These are phyloP conservation scores for Dioctria rufipes DNA, from an alignment of 2,888 invertebrate genomes.

Conservation along the genomic window DNA sequence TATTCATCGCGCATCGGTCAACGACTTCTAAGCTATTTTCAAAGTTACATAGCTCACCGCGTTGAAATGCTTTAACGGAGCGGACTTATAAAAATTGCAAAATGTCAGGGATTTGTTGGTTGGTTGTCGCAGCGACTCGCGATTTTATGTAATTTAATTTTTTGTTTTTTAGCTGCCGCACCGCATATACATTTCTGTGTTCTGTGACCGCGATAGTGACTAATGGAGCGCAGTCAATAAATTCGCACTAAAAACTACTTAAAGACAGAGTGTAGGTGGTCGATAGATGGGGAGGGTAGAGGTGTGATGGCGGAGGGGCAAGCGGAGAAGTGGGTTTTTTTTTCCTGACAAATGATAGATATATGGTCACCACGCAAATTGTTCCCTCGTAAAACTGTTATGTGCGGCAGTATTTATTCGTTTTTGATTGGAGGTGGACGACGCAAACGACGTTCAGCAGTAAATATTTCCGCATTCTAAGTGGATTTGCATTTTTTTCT, in stretches of 20 bases:
- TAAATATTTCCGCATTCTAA: too few species aligned
- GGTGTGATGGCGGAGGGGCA: neutral
- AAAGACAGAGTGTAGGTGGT: too few species aligned
- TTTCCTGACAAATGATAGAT: neutral
- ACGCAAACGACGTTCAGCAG: too few species aligned
- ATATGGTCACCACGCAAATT: neutral
- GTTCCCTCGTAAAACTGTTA: constrained; percentile 9
- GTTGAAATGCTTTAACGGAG: too few species aligned
- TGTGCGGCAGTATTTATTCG: neutral
- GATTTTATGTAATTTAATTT: too few species aligned
- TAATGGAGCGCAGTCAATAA: constrained; percentile 4
- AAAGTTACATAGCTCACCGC: constrained; percentile 6
- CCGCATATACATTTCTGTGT: neutral
- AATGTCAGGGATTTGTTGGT: neutral
- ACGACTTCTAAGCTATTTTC: constrained; percentile 22
- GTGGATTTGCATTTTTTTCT: too few species aligned
- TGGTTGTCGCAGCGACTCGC: too few species aligned
- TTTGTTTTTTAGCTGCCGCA: neutral
- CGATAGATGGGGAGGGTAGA: too few species aligned
- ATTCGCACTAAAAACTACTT: neutral
- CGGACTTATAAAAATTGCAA: neutral
- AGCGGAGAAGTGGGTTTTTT: neutral
- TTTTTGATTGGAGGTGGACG: constrained; percentile 5
- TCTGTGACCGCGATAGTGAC: neutral
- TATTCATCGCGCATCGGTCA: constrained; percentile 22